Evolutionary conservation across 2,797 vertebrate genomes (phyloP), one percentile per base, ranked within the genome.

Genomic region (Rhynchotus rufescens): DNA sequence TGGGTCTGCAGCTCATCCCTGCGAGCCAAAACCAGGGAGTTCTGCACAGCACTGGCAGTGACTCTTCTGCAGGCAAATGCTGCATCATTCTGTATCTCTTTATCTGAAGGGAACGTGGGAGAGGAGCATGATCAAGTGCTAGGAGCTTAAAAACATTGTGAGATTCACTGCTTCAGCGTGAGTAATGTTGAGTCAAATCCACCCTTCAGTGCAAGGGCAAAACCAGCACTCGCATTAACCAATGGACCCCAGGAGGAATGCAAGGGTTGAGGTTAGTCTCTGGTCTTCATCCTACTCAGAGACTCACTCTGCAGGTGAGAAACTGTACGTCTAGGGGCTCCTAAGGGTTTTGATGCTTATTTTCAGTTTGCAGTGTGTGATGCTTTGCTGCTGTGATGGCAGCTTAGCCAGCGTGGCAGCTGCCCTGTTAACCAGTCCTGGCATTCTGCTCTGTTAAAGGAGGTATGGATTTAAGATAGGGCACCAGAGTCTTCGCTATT

Each of bases 61-160:
- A 93, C 90, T 91, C 86, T 94, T 44, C 91, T 93, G 94, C 95
- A 95, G 96, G 92, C 91, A 21, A 93, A 93, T 90, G 92, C 94
- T 96, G 95, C 95, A 95, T 96, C 95, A 93, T 86, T 88, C 95
- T 54, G 2, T 86, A 36, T 91, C 92, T 95, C 89, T 88, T 93
- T 81, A 23, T 92, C 84, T 78, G 94, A 93, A 92, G 76, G 92
- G 88, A 86, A 95, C 30, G 71, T 95, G 94, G 93, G 95, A 95
- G 94, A 95, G 68, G 84, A 95, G 67, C 67, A 71, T 36, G 87
- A 94, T 85, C 86, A 23, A 92, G 91, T 90, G 80, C 88, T 86
- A 84, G 62, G 81, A 96, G 94, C 90, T 88, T 84, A 79, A 89
- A 89, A 75, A 94, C 25, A 4, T 16, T 84, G 88, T 93, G 86